Base-by-base conservation (phyloP, 2,888 invertebrate species). In the Stenodera caucasica region DNA sequence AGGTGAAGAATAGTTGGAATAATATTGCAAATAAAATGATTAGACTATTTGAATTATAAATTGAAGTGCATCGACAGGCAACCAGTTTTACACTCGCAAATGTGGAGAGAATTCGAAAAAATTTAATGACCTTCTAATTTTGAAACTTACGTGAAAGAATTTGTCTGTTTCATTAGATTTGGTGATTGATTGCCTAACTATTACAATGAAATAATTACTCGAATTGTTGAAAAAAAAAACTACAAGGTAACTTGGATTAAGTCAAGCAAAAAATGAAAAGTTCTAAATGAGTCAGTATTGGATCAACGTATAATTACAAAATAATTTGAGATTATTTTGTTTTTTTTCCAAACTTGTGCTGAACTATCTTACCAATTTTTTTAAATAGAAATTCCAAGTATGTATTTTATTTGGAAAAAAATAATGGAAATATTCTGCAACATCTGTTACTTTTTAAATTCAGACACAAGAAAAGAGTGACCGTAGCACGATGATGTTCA, bases 361-460 rank as follows among this genome's bases (percentile, higher is more conserved):
- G n/a, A n/a, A n/a, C n/a, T n/a, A n/a, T n/a, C n/a, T n/a, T n/a
- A n/a, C n/a, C n/a, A n/a, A n/a, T n/a, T n/a, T n/a, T n/a, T n/a
- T n/a, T n/a, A n/a, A n/a, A n/a, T n/a, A n/a, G n/a, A n/a, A n/a
- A n/a, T n/a, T n/a, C n/a, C n/a, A n/a, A n/a, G n/a, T n/a, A n/a
- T n/a, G n/a, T n/a, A n/a, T n/a, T n/a, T n/a, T n/a, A n/a, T n/a
- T n/a, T n/a, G n/a, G n/a, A n/a, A n/a, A n/a, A n/a, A n/a, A n/a
- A n/a, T n/a, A n/a, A n/a, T n/a, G n/a, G n/a, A n/a, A n/a, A n/a
- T n/a, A 54, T 56, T 51, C 37, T 54, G 45, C 45, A 45, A 57
- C 60, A 55, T 63, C 60, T 63, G 63, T 63, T 55, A 54, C 51
- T 55, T 55, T 21, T 33, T n/a, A 11, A 50, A 32, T 33, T 40